phyloP scores from a whole-genome alignment of 2,113 vertebrate genomes.

The Rhinoptilus africanus region DNA sequence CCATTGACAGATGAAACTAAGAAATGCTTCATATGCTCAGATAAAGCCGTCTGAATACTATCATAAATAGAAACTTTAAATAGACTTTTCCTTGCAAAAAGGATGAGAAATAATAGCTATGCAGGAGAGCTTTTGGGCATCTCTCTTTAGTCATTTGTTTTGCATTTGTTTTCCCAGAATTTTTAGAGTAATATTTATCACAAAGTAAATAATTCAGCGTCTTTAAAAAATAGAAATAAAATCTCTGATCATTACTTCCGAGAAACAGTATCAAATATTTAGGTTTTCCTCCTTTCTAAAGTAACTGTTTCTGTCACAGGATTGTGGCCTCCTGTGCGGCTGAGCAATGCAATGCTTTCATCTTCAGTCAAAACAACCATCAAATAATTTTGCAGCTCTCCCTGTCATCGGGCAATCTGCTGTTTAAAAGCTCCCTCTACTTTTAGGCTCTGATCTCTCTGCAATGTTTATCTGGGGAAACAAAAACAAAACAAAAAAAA shows the following conservation, averaged over 20 bases:
- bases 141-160: neutral
- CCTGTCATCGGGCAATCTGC: neutral
- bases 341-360: neutral
- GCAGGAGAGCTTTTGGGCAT: neutral
- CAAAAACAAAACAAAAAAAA: neutral
- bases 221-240: neutral
- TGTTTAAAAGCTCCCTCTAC: neutral
- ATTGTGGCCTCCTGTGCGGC: neutral
- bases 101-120: neutral
- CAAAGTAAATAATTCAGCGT: neutral
- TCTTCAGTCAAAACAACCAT: neutral
- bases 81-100: neutral
- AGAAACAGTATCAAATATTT: neutral
- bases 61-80: neutral
- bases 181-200: neutral
- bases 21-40: neutral
- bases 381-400: neutral
- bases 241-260: neutral
- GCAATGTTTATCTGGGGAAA: neutral
- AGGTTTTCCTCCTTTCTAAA: neutral
- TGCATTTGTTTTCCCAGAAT: neutral
- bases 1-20: neutral
- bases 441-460: neutral
- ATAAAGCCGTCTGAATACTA: neutral
- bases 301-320: neutral